Evolutionary conservation across 2,113 vertebrate species (phyloP), one percentile per base, ranked within the genome.

Genomic region (Strix uralensis): DNA sequence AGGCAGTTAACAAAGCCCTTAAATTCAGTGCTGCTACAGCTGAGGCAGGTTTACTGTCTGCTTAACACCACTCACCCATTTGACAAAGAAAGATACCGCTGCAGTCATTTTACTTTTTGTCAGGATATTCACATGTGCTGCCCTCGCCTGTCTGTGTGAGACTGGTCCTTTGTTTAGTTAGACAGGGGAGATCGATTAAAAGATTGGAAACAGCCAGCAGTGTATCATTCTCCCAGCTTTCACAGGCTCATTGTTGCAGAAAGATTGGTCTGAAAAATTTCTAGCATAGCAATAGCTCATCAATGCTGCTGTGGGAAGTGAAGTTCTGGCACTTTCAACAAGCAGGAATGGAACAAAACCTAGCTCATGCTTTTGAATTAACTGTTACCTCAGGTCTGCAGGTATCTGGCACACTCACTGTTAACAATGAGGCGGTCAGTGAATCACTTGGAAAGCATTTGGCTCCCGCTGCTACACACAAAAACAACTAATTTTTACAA

Each of bases 111-210:
- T 42, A 19, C 66, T 93, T 51, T 8, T 63, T 89, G 93, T 92
- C 95, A 96, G 82, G 77, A 67, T 54, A 32, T 83, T 95, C 91
- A 82, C 67, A 47, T 11, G 84, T 14, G 62, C 90, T 95, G 93
- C 94, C 89, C 89, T 97, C 91, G 46, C 91, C 91, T 92, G 89
- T 55, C 94, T 89, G 72, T 26, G 80, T 9, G 69, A 93, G 95
- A 21, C 84, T 13, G 69, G 34, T 62, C 67, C 57, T 97, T 97
- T 95, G 89, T 96, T 89, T 91, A 5, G 15, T 20, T 66, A 96
- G 89, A 89, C 91, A 94, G 90, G 62, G 70, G 77, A 95, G 95
- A 96, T 96, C 5, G 62, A 97, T 93, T 18, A 3, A 9, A 27
- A 91, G 87, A 88, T 75, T 20, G 82, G 91, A 81, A 67, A 20